Conservation (phyloP, 2,888 invertebrate genomes). For the Ichneumon xanthorius region DNA sequence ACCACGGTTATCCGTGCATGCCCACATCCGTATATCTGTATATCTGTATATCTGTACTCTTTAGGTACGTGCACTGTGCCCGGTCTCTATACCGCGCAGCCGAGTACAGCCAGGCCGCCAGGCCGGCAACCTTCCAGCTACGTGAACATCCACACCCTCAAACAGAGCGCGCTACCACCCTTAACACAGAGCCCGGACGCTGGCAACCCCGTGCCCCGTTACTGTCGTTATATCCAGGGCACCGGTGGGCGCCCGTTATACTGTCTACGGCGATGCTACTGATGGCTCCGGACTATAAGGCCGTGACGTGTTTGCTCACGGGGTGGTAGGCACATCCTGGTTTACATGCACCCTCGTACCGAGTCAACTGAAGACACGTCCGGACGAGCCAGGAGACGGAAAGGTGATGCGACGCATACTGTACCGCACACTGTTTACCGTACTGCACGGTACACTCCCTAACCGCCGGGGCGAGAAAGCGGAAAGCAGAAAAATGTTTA, state of each 20-base stretch:
- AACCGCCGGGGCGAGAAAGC: neutral
- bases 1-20: constrained; percentile 20
- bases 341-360: constrained; percentile 26
- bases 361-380: constrained; percentile 25
- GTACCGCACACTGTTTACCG: neutral
- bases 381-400: neutral
- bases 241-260: constrained; percentile 19
- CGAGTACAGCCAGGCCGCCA: constrained; percentile 19
- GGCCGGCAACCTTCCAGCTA: constrained; percentile 36
- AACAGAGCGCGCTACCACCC: constrained; percentile 21
- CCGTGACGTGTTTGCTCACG: constrained; percentile 52
- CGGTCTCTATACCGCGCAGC: neutral
- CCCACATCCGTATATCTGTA: constrained; percentile 18
- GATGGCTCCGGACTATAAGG: constrained; percentile 42
- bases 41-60: neutral
- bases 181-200: constrained; percentile 18
- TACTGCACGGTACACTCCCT: neutral
- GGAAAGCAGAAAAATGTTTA: neutral
- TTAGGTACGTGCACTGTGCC: neutral
- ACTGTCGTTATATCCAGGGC: constrained; percentile 20
- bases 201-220: constrained; percentile 9
- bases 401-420: constrained; percentile 21
- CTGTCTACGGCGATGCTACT: constrained; percentile 7
- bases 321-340: constrained; percentile 53
- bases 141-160: constrained; percentile 20